Evolutionary conservation across 2,797 vertebrate species (phyloP).

Genomic region (Lepidocolaptes lacrymiger): DNA sequence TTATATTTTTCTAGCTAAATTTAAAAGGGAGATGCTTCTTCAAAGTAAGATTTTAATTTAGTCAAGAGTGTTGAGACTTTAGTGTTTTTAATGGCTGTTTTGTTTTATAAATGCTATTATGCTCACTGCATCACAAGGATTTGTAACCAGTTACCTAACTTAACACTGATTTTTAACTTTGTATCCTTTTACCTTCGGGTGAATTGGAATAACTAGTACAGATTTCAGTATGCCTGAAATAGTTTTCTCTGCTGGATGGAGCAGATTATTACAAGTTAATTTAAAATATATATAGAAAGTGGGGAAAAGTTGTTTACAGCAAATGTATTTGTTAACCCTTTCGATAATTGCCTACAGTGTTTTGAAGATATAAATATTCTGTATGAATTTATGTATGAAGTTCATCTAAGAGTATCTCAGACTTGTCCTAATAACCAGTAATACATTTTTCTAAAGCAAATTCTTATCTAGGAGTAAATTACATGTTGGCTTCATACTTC

Average conservation of each 20-base stretch:
- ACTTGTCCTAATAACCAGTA: conserved; percentile 55
- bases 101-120: not conserved
- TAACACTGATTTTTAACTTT: conserved; percentile 6
- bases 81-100: not conserved
- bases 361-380: conserved; percentile 48
- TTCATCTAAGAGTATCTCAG: conserved; percentile 16
- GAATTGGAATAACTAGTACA: not conserved
- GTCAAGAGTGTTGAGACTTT: not conserved
- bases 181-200: not conserved
- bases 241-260: conserved; percentile 37
- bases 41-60: not conserved
- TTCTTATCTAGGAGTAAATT: conserved; percentile 61
- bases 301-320: conserved; percentile 30
- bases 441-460: conserved; percentile 63
- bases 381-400: conserved; percentile 46
- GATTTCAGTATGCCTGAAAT: conserved; percentile 28
- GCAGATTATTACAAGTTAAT: conserved; percentile 37
- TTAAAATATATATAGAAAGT: conserved; percentile 33
- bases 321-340: conserved; percentile 48
- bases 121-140: not conserved
- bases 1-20: not conserved
- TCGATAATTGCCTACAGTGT: conserved; percentile 52
- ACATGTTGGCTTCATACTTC: conserved; percentile 42
- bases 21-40: not conserved
- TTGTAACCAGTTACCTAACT: not conserved